Percentiles rank a stretch among this genome's conserved stretches.
phyloP scores from a whole-genome alignment of 2,797 vertebrate species.

The Thripadectes ignobilis region DNA sequence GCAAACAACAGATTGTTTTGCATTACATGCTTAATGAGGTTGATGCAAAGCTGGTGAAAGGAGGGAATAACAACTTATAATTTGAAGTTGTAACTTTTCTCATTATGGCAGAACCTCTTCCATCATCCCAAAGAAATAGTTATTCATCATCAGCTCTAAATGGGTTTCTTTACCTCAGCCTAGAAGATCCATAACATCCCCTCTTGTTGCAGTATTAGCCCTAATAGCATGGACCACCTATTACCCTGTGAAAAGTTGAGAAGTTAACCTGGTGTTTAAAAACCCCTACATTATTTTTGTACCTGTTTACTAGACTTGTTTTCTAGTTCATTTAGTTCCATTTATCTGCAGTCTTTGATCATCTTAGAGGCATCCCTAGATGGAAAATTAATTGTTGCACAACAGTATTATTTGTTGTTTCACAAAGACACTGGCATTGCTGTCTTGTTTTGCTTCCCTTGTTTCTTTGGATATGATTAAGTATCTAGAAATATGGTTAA shows the following conservation, averaged over 20 bases:
- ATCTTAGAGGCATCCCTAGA: neutral
- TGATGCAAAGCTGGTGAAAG: neutral
- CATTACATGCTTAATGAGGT: neutral
- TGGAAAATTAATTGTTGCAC: conserved; percentile 37
- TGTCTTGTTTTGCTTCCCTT: conserved; percentile 38
- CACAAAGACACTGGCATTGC: neutral
- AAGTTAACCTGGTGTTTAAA: neutral
- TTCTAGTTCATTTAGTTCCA: neutral
- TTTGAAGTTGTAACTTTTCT: neutral
- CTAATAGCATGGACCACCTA: neutral
- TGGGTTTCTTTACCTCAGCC: neutral
- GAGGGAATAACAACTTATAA: neutral
- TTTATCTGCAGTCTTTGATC: neutral
- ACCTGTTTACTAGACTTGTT: neutral
- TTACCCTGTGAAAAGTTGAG: neutral
- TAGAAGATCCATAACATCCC: neutral
- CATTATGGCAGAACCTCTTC: neutral
- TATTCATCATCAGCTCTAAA: neutral
- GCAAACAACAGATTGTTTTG: neutral
- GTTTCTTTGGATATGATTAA: conserved; percentile 51
- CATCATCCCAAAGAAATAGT: neutral
- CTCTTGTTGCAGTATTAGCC: conserved; percentile 11
- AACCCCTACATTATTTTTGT: conserved; percentile 13
- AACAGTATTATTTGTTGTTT: conserved; percentile 17
- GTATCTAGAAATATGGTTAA: conserved; percentile 47